phyloP scores from a whole-genome alignment of 2,113 vertebrate genomes.

The Ovis aries region DNA sequence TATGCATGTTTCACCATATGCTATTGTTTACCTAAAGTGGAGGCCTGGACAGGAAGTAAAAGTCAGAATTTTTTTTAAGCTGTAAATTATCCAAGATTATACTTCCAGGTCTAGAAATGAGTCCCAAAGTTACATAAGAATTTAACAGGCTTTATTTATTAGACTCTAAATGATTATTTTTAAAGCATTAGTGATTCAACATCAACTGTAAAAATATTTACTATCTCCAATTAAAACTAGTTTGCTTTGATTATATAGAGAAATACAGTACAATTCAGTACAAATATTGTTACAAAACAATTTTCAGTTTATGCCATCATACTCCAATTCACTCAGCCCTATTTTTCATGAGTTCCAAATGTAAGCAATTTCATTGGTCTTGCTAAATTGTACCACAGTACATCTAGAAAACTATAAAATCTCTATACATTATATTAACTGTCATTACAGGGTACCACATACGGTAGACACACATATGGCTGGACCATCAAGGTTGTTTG shows the following conservation, averaged over 20 bases:
- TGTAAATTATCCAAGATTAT: conserved; percentile 64
- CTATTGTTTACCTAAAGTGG: conserved; percentile 71
- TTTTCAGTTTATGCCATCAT: conserved; percentile 24
- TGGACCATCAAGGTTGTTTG: conserved; percentile 54
- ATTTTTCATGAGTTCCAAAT: conserved; percentile 31
- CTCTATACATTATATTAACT: conserved; percentile 31
- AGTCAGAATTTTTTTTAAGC: conserved; percentile 46
- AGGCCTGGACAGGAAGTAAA: conserved; percentile 64
- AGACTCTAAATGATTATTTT: conserved; percentile 29
- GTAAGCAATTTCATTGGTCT: background rate
- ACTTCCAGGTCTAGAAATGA: conserved; percentile 51
- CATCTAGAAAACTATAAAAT: conserved; percentile 23
- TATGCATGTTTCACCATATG: conserved; percentile 70
- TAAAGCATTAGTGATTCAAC: background rate
- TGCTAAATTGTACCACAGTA: conserved; percentile 21
- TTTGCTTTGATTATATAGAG: background rate
- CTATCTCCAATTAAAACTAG: conserved; percentile 18
- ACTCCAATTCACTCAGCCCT: background rate
- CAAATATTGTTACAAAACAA: conserved; percentile 37
- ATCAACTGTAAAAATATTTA: conserved; percentile 43
- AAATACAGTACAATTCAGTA: conserved; percentile 1
- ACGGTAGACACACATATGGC: conserved; percentile 56
- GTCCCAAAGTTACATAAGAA: conserved; percentile 47
- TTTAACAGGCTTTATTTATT: conserved; percentile 53
- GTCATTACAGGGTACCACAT: background rate